Conservation (phyloP, 2,113 vertebrate species). For the Campylomormyrus tamandua region DNA sequence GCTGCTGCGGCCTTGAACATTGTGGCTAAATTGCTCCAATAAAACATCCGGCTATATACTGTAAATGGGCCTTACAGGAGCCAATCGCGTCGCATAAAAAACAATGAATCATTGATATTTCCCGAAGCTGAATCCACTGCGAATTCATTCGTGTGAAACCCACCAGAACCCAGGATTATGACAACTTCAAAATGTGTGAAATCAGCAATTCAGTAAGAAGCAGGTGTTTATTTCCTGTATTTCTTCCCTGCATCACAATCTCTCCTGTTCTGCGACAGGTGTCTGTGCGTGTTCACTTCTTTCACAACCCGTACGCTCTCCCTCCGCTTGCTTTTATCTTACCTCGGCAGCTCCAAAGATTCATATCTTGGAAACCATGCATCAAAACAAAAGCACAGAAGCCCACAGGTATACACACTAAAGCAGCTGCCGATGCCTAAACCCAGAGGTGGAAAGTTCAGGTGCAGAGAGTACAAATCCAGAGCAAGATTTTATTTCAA, state of each 20-base stretch:
- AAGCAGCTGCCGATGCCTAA: neutral
- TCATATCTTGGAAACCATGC: neutral
- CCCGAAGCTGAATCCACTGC: neutral
- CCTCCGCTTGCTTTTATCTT: neutral
- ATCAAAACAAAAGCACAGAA: neutral
- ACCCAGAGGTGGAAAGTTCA: neutral
- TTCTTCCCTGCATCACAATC: neutral
- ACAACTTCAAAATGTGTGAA: neutral
- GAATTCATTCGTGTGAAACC: neutral
- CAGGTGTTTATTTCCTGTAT: neutral
- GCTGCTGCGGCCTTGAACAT: neutral
- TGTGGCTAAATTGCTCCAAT: neutral
- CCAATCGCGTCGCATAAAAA: neutral
- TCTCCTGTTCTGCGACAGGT: neutral
- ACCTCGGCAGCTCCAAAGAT: neutral
- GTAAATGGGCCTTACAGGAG: neutral
- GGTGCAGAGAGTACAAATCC: neutral
- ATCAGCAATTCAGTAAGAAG: neutral
- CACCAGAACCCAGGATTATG: neutral
- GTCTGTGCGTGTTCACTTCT: neutral
- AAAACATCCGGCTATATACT: neutral
- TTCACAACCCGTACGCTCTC: neutral
- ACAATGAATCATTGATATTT: neutral
- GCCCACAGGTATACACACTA: neutral
- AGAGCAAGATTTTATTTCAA: neutral